Evolutionary conservation across 2,888 invertebrate species (phyloP).

Genomic region (Prosopocoilus inquinatus): DNA sequence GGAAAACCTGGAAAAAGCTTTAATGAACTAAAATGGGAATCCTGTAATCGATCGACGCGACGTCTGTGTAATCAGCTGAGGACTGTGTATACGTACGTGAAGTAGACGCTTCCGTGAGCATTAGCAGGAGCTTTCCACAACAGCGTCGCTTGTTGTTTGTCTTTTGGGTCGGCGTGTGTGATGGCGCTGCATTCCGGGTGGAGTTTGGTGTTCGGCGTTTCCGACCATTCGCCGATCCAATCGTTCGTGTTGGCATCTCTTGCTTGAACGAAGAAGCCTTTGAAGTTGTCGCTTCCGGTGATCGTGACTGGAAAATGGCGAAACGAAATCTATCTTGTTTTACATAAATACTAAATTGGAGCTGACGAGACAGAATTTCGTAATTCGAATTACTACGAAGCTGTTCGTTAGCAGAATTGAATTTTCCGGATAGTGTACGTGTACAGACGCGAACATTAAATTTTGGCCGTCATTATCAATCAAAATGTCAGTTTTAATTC

Average conservation of each 20-base stretch:
- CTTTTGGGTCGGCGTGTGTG: constrained; percentile 74
- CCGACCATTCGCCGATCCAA: constrained; percentile 75
- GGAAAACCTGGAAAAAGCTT: no score
- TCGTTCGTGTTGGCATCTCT: constrained; percentile 68
- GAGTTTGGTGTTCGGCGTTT: constrained; percentile 70
- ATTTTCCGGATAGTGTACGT: no score
- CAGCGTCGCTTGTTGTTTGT: constrained; percentile 70
- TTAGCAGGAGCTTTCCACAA: constrained; percentile 73
- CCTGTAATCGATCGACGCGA: no score
- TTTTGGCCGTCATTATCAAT: no score
- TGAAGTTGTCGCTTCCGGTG: constrained; percentile 58
- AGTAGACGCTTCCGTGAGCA: constrained; percentile 69
- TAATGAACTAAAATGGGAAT: no score
- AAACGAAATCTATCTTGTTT: background rate
- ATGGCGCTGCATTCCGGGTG: constrained; percentile 78
- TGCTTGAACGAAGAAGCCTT: constrained; percentile 83
- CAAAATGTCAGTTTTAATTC: no score
- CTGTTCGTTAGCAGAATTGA: no score
- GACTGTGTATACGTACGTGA: constrained; percentile 64
- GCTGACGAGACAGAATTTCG: background rate
- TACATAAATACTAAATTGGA: background rate
- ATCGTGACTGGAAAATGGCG: constrained; percentile 39
- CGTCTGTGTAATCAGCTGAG: no score
- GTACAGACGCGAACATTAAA: no score
- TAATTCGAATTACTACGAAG: no score